Percentiles rank a stretch among this genome's conserved stretches.
These are phyloP conservation scores for Zygogramma bicolorata DNA, from an alignment of 2,888 invertebrate genomes.

Conservation along the genomic window DNA sequence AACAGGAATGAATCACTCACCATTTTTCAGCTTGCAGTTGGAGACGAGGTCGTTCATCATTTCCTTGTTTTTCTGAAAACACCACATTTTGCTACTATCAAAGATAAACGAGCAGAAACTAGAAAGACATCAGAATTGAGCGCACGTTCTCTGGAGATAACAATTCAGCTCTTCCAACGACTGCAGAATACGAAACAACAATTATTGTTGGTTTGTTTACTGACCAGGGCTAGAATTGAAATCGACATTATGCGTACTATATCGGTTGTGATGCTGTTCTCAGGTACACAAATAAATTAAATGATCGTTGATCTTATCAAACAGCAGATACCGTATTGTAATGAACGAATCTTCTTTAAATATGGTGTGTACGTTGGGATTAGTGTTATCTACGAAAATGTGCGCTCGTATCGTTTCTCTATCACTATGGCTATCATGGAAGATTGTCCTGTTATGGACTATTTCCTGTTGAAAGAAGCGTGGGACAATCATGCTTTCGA, in stretches of 20 bases:
- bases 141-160: neutral
- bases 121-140: neutral
- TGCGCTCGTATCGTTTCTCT: neutral
- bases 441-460: neutral
- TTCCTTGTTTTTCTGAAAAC: slow-evolving; percentile 79
- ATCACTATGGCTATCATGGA: neutral
- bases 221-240: neutral
- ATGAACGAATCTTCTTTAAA: neutral
- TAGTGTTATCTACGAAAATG: neutral
- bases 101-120: neutral
- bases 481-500: no score
- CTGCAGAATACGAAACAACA: neutral
- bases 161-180: neutral
- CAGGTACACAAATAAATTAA: neutral
- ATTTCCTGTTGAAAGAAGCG: no score
- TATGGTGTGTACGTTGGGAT: neutral
- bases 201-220: neutral
- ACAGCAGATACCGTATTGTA: neutral
- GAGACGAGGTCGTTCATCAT: slow-evolving; percentile 80
- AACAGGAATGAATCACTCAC: slow-evolving; percentile 64
- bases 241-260: neutral
- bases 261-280: neutral
- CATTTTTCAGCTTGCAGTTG: slow-evolving; percentile 76
- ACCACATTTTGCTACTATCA: slow-evolving; percentile 28
- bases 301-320: neutral